Evolutionary conservation across 2,113 vertebrate genomes (phyloP), one percentile per base, ranked within the genome.

Genomic region (Chloropsis hardwickii): DNA sequence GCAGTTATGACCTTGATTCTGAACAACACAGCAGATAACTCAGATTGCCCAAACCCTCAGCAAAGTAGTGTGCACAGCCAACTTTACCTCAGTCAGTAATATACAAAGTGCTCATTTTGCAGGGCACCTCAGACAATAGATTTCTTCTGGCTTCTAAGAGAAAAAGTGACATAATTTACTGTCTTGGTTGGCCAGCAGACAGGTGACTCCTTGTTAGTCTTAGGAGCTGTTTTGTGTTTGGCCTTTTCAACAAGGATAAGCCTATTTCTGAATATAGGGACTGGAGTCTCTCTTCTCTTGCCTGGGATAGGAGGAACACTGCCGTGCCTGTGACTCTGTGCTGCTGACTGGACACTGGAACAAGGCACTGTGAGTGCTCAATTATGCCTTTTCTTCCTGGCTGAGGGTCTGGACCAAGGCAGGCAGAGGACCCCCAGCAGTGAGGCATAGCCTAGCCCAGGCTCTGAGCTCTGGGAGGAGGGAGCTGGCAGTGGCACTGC

Each of bases 311-410:
- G 14, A 53, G 9, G n/a, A 84, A 8, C 14, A 16, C 31, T 54
- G 39, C 35, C 45, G 14, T 1, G 2, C 42, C 25, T 73, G 45
- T 7, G 3, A 14, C 22, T 22, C 33, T 74, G 14, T 42, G 21
- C 40, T 65, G 27, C 81, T 53, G 50, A 16, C 4, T 1, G 11
- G 5, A 2, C 1, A 4, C 10, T 0, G 0, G 24, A 62, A 45
- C 14, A 51, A 29, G 25, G 50, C 35, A 40, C 39, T 3, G 0
- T 27, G 22, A 44, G 4, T 10, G 14, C 2, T 40, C n/a, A 61
- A 0, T 56, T 51, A 13, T 1, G 11, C 5, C 53, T 81, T 62
- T 62, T 70, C 27, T 56, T 18, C 23, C 25, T 3, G 6, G 9
- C 35, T 67, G 24, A 64, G 22, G 6, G 9, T 42, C 61, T 80